Evolutionary conservation across 2,888 invertebrate species (phyloP).

Genomic region (Atethmia centrago): DNA sequence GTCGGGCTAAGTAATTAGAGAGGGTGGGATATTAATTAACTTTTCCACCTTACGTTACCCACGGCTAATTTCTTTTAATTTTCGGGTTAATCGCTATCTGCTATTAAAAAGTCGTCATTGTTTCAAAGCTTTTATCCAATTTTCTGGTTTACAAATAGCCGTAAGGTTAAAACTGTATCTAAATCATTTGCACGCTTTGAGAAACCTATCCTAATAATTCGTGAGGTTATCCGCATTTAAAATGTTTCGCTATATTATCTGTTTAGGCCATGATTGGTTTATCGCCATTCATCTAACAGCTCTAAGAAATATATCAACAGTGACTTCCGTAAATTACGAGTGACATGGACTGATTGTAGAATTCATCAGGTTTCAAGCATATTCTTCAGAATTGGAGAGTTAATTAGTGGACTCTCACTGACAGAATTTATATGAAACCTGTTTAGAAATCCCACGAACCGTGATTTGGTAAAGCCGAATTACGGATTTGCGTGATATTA

Average conservation of each 20-base stretch:
- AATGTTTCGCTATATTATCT: conserved; percentile 32
- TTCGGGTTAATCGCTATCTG: conserved; percentile 20
- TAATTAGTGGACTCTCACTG: conserved; percentile 22
- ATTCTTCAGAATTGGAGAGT: conserved; percentile 12
- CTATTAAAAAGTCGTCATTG: conserved; percentile 24
- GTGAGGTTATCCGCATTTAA: conserved; percentile 36
- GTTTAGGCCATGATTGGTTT: conserved; percentile 17
- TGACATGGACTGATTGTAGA: conserved; percentile 14
- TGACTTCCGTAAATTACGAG: conserved; percentile 29
- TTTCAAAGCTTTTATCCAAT: conserved; percentile 38
- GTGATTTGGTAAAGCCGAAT: background rate
- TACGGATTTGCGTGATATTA: too few relatives aligned
- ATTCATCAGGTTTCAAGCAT: conserved; percentile 28
- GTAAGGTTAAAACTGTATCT: conserved; percentile 12
- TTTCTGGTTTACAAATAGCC: conserved; percentile 6
- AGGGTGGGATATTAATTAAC: conserved; percentile 62
- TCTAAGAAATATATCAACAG: conserved; percentile 37
- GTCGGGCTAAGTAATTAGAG: conserved; percentile 59
- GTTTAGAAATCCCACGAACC: background rate
- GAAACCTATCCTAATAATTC: conserved; percentile 20
- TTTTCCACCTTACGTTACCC: conserved; percentile 53
- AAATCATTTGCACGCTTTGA: conserved; percentile 12
- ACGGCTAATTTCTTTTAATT: conserved; percentile 39
- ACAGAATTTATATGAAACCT: background rate
- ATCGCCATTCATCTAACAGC: conserved; percentile 14